Evolutionary conservation across 2,113 vertebrate species (phyloP), one percentile per base, ranked within the genome.

Genomic region (Bos indicus): DNA sequence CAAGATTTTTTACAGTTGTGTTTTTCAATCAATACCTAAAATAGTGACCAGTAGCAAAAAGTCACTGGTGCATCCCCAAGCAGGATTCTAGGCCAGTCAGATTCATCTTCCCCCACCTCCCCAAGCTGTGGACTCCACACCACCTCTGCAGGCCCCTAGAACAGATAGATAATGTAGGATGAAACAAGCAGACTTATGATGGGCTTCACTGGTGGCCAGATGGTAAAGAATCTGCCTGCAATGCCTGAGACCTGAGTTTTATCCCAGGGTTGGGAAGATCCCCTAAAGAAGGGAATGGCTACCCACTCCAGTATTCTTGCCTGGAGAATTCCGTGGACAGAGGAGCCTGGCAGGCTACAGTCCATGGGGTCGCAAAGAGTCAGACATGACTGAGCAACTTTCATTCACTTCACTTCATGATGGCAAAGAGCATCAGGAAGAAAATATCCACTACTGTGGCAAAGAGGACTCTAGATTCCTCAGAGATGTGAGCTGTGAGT

Each of bases 401-500:
- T 11, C 59, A 14, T 60, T 14, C 33, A 36, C 64, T 36, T 67
- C 33, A 67, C 33, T 67, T 67, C 64, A 36, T 21, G 64, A 99
- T 99, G 98, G 99, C 99, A 97, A 99, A 99, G 52, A 99, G 99
- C 99, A 99, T 99, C 98, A 99, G 98, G 97, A 99, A 98, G 99
- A 99, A 99, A 82, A 99, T 99, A 98, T 99, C 99, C 99, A 99
- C 97, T 99, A 99, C 99, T 97, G 96, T 93, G 98, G 81, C 15
- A 21, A 16, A 8, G 87, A 14, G 84, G 85, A 40, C 95, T 82
- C 74, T 36, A 62, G 98, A 59, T 96, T 36, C 62, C 64, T 7
- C 81, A 94, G 36, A 81, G 56, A 60, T 3, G 51, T 3, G 91
- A 82, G 81, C 97, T 48, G 89, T 15, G 74, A 80, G 89, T 80